Conservation (phyloP, 1,140 invertebrate species). For the Bombyx mandarina region DNA sequence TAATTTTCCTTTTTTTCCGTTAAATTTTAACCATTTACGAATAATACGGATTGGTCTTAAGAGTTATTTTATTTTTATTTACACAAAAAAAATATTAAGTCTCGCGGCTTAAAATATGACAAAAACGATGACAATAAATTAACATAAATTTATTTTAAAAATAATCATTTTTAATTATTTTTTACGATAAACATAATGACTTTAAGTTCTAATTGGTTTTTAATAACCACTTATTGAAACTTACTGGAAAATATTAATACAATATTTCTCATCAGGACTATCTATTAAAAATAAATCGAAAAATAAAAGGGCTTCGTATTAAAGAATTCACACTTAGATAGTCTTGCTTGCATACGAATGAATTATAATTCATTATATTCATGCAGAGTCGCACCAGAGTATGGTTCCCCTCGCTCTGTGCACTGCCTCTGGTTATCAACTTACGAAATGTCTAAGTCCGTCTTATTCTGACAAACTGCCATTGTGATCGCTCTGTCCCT, state of each 20-base stretch:
- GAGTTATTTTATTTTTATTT: too few relatives aligned
- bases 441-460: conserved; percentile 62
- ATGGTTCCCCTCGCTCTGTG: conserved; percentile 66
- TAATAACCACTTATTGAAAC: conserved; percentile 4
- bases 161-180: not conserved
- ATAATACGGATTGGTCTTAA: too few relatives aligned
- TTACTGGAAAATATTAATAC: not conserved
- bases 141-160: too few relatives aligned
- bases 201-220: conserved; percentile 19
- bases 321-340: conserved; percentile 45
- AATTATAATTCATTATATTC: conserved; percentile 70
- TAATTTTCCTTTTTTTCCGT: conserved; percentile 33
- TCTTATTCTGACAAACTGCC: conserved; percentile 44
- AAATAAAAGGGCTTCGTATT: conserved; percentile 31
- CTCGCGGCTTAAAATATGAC: too few relatives aligned
- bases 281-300: not conserved
- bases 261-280: not conserved
- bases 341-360: conserved; percentile 46
- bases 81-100: too few relatives aligned
- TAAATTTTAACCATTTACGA: conserved; percentile 3
- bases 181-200: not conserved
- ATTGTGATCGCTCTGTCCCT: conserved; percentile 50
- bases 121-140: too few relatives aligned
- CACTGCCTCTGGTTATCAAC: conserved; percentile 66
- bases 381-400: conserved; percentile 63